These are phyloP conservation scores for Perognathus longimembris DNA, from an alignment of 2,113 vertebrate species.

Conservation along the genomic window DNA sequence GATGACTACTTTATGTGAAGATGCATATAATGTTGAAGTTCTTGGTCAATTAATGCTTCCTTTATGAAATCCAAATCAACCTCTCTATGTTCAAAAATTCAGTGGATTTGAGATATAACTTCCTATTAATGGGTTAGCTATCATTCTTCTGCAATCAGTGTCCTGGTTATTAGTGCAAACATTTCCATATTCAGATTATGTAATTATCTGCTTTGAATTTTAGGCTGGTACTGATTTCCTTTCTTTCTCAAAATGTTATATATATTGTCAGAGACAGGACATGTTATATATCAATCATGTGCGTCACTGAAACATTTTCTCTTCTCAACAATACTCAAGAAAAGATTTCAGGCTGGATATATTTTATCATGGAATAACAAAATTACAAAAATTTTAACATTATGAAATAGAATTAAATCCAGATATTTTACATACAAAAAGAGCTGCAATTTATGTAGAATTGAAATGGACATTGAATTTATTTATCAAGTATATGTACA, in stretches of 20 bases:
- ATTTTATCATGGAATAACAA: background rate
- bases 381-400: background rate
- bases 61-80: background rate
- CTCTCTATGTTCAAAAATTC: background rate
- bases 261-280: background rate
- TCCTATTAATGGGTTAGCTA: background rate
- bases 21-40: background rate
- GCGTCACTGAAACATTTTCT: background rate
- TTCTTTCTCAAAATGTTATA: slow-evolving; percentile 25
- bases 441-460: background rate
- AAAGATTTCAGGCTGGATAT: background rate
- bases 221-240: background rate
- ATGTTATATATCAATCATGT: background rate
- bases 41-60: background rate
- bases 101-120: background rate
- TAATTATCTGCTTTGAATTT: background rate
- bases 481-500: background rate
- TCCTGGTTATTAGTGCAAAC: background rate
- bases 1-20: background rate
- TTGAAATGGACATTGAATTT: background rate
- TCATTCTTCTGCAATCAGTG: background rate
- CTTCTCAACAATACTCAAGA: background rate
- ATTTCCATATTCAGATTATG: background rate
- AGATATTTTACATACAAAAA: background rate
- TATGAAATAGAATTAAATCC: background rate